Evolutionary conservation across 2,797 vertebrate genomes (phyloP), one percentile per base, ranked within the genome.

Genomic region (Centropyge bicolor): DNA sequence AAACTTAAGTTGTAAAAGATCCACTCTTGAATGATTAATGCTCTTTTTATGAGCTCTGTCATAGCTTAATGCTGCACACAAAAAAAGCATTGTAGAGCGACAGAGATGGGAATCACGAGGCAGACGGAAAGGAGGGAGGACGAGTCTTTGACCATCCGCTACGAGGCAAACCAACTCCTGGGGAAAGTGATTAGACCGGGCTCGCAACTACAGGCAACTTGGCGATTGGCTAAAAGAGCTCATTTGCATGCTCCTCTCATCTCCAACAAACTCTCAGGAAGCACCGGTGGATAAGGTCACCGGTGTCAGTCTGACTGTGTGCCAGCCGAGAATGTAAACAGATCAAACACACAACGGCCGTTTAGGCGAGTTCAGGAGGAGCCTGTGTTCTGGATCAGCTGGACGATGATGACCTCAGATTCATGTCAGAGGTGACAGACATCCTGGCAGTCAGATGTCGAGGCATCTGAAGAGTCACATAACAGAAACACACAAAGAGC

Each of bases 241-340:
- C 73, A 92, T 94, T 87, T 93, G 86, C 89, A 92, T 92, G 83
- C 87, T 67, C 60, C 81, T 85, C 85, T 91, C 87, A 90, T 92
- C 83, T 82, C 73, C 74, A 36, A 67, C 85, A 52, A 81, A 82
- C 74, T 88, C 84, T 78, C 83, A 85, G 82, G 87, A 91, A 88
- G 87, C 90, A 88, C 84, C 63, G 31, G 81, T 83, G 89, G 87
- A 89, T 87, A 93, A 93, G 93, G 91, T 93, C 92, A 92, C 56
- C 35, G 52, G 86, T 91, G 91, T 91, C 89, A 87, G 80, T 86
- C 91, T 84, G 86, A 76, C 83, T 60, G 83, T 80, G 82, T 65
- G 78, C 83, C 78, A 66, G 81, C 83, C 6, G 8, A 78, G 83
- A 83, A 82, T 80, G 81, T 87, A 91, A 91, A 88, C 87, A 89